A percentile compares a stretch with the other conserved stretches of the same genome.
Evolutionary conservation across 2,797 vertebrate genomes (phyloP).

Genomic region (Centroberyx gerrardi): DNA sequence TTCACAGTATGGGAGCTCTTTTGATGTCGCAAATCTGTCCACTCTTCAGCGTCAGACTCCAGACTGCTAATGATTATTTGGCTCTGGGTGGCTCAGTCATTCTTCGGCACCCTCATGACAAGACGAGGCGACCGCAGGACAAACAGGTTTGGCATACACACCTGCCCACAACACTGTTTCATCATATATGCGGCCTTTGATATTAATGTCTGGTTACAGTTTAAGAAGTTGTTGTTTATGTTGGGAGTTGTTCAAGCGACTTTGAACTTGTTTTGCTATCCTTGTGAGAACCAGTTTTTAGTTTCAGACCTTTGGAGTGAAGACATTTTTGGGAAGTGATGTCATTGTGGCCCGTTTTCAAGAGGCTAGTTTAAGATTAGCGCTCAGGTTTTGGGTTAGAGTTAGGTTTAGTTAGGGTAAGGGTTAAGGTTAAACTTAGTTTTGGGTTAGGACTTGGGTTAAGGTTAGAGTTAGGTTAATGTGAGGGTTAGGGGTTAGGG

Average conservation of each 20-base stretch:
- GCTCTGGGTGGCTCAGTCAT: constrained; percentile 70
- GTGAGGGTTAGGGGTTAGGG: too few species aligned
- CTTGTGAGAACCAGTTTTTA: neutral
- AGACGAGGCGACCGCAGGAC: constrained; percentile 64
- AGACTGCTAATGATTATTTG: constrained; percentile 82
- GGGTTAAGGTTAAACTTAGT: too few species aligned
- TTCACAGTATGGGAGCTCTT: constrained; percentile 71
- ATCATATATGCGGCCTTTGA: constrained; percentile 32
- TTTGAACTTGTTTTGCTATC: neutral
- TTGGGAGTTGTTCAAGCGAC: neutral
- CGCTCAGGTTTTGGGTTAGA: too few species aligned
- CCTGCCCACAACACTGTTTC: constrained; percentile 27
- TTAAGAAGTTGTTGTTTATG: constrained; percentile 18
- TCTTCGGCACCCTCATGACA: constrained; percentile 49
- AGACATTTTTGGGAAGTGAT: too few species aligned
- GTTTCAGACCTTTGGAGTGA: too few species aligned
- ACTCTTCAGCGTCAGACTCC: constrained; percentile 67
- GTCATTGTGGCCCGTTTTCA: too few species aligned
- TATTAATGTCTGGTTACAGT: constrained; percentile 9
- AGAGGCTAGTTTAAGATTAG: too few species aligned
- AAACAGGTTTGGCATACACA: constrained; percentile 64
- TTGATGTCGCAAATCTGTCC: constrained; percentile 82
- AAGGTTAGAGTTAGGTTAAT: too few species aligned
- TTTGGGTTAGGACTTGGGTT: too few species aligned
- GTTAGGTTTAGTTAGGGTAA: too few species aligned